Base-by-base conservation (phyloP, 2,113 vertebrate genomes). In the Chaetura pelagica region DNA sequence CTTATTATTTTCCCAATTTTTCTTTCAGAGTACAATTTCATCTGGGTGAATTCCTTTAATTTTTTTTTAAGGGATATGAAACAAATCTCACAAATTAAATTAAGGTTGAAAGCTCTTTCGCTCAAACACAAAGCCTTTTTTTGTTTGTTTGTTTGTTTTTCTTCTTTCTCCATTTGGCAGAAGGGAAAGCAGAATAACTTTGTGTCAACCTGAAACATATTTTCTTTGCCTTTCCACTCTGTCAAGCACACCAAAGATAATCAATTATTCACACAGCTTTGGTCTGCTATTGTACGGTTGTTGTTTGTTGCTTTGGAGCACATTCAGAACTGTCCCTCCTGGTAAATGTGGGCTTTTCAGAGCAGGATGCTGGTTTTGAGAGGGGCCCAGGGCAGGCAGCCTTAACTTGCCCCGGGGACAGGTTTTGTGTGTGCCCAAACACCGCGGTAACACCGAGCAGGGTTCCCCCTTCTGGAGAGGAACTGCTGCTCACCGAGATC, bases 231-330 rank as follows among this genome's bases (percentile, higher is more conserved):
- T 95, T 96, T 95, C 91, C 93, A 94, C 83, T 81, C 89, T 2
- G 0, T 91, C 93, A 87, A 94, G 80, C 89, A 94, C 91, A 94
- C 77, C 87, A 84, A 85, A 87, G 93, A 91, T 81, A 96, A 97
- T 96, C 93, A 84, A 94, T 97, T 97, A 96, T 75, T 94, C 91
- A 89, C 95, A 89, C 57, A 76, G 93, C 77, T 94, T 91, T 89
- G 77, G 66, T 87, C 74, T 93, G 69, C 81, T 64, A 66, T 96
- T 96, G 87, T 93, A 83, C 86, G 94, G n/a, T 51, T 71, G 55
- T 34, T 75, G 34, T 13, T 87, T 87, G 84, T 29, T 91, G 40
- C 90, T 93, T 81, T 51, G 73, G 80, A 94, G 58, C 3, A 4
- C 61, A 22, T 27, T 93, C 75, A 81, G 85, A 96, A 86, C 92